Evolutionary conservation across 2,888 invertebrate genomes (phyloP).

Genomic region (Coronaproctus castanopsis): DNA sequence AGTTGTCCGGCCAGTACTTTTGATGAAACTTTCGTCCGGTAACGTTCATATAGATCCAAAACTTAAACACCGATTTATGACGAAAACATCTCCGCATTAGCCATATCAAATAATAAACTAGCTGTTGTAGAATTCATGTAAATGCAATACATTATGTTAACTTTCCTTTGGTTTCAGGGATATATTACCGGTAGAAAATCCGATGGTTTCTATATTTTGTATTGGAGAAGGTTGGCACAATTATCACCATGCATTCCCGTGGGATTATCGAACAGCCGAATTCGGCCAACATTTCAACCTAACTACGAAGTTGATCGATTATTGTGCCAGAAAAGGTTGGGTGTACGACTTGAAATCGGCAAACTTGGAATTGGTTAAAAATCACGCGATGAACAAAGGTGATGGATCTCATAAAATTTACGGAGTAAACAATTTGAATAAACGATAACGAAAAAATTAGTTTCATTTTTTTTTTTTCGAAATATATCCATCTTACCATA

Average conservation of each 20-base stretch:
- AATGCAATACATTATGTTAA: too few species aligned
- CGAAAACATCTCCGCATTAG: too few species aligned
- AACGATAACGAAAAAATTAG: too few species aligned
- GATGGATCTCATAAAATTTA: conserved; percentile 38
- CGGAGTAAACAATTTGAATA: conserved; percentile 29
- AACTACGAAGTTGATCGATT: conserved; percentile 40
- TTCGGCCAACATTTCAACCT: conserved; percentile 32
- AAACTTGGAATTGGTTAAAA: conserved; percentile 40
- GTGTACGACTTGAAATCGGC: conserved; percentile 40
- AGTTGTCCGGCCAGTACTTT: too few species aligned
- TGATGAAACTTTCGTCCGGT: too few species aligned
- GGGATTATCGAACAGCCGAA: conserved; percentile 34
- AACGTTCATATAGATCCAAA: too few species aligned
- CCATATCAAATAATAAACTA: too few species aligned
- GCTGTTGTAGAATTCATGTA: too few species aligned
- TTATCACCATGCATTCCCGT: conserved; percentile 36
- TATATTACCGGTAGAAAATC: conserved; percentile 29
- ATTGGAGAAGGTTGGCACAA: conserved; percentile 35
- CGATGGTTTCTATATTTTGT: conserved; percentile 27
- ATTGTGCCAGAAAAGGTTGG: conserved; percentile 36
- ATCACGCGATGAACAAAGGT: conserved; percentile 42
- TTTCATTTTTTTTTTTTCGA: too few species aligned
- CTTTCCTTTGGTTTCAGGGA: conserved; percentile 20
- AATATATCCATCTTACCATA: too few species aligned
- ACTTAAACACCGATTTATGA: too few species aligned